Conservation (phyloP, 2,888 invertebrate genomes). For the Kryphioiulus occultus region DNA sequence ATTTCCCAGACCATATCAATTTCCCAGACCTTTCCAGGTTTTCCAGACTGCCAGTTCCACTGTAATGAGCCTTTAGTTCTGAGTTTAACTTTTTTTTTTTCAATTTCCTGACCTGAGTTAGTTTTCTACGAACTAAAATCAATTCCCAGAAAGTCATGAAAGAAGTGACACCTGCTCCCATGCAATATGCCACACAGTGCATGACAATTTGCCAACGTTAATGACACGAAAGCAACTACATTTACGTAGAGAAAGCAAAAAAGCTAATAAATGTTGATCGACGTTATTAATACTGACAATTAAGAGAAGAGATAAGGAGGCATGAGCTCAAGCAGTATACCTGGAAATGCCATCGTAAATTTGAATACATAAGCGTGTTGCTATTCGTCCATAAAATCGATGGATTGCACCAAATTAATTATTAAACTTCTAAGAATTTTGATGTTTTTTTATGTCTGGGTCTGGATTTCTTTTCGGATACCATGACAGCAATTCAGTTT, state of each 20-base stretch:
- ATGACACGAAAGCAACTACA: not conserved
- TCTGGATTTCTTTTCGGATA: not conserved
- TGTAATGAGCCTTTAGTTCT: no score
- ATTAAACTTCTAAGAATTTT: not conserved
- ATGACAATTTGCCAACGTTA: constrained; percentile 8
- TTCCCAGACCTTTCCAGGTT: no score
- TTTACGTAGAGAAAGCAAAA: not conserved
- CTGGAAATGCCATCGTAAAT: not conserved
- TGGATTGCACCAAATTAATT: not conserved
- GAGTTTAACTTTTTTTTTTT: no score
- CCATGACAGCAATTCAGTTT: not conserved
- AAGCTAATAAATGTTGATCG: not conserved
- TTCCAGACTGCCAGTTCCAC: no score
- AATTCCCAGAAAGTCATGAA: not conserved
- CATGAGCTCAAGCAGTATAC: not conserved
- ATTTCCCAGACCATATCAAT: no score
- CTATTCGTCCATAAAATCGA: not conserved
- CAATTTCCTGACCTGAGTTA: no score
- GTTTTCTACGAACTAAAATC: not conserved
- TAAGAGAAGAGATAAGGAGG: not conserved
- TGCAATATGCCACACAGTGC: no score
- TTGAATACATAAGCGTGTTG: not conserved
- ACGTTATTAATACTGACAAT: not conserved
- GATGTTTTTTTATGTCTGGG: not conserved
- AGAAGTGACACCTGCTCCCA: not conserved